These are phyloP conservation scores for Gryon sp. DNA, from an alignment of 1,140 invertebrate species.

Conservation along the genomic window DNA sequence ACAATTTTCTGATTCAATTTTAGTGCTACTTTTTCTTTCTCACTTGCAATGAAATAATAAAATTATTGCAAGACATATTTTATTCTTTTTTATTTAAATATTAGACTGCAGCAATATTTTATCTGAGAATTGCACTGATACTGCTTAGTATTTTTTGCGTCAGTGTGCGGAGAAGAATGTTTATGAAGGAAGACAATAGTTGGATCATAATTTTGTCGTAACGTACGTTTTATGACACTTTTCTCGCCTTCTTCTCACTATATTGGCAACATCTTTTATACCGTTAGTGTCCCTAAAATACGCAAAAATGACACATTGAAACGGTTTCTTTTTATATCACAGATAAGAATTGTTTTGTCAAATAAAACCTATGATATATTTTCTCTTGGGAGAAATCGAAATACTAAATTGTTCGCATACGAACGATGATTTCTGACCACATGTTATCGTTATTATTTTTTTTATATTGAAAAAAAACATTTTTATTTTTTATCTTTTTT, in stretches of 20 bases:
- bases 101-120: too few species aligned
- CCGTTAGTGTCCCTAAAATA: slow-evolving; percentile 16
- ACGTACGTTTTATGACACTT: slow-evolving; percentile 45
- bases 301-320: slow-evolving; percentile 36
- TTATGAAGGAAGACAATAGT: slow-evolving; percentile 51
- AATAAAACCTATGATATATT: slow-evolving; percentile 31
- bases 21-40: too few species aligned
- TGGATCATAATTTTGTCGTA: slow-evolving; percentile 49
- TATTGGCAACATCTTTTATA: slow-evolving; percentile 43
- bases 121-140: too few species aligned
- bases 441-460: too few species aligned
- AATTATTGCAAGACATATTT: too few species aligned
- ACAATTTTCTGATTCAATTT: too few species aligned
- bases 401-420: not conserved
- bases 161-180: slow-evolving; percentile 22
- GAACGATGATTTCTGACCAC: not conserved
- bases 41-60: too few species aligned
- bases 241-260: slow-evolving; percentile 40
- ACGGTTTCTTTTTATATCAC: slow-evolving; percentile 21
- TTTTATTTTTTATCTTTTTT: too few species aligned
- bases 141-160: slow-evolving; percentile 10
- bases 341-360: slow-evolving; percentile 37
- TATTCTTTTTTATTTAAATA: too few species aligned
- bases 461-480: too few species aligned
- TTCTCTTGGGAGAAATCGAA: slow-evolving; percentile 5